Conservation (phyloP, 2,888 invertebrate genomes). For the Rotaria socialis region DNA sequence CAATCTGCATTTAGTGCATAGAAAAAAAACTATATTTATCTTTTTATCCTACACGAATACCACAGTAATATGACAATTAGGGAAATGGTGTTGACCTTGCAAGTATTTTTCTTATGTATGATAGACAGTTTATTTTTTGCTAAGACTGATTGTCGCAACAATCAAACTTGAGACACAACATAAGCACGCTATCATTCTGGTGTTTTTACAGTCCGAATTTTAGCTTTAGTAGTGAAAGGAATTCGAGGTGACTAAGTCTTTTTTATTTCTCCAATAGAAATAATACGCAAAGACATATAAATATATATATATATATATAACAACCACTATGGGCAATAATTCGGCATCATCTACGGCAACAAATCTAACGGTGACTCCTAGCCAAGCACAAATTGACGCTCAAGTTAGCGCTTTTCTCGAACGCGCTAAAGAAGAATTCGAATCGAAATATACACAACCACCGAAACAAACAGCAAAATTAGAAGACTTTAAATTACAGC, state of each 20-base stretch:
- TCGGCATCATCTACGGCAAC: background rate
- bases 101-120: background rate
- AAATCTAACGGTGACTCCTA: background rate
- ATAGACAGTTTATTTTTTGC: background rate
- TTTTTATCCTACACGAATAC: background rate
- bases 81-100: background rate
- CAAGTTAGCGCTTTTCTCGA: constrained; percentile 11
- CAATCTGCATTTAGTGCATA: background rate
- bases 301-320: too few species aligned
- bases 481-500: constrained; percentile 43
- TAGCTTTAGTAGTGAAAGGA: background rate
- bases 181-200: background rate
- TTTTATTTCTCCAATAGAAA: background rate
- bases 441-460: background rate
- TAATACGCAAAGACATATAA: background rate
- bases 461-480: constrained; percentile 35
- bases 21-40: background rate
- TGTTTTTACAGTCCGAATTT: background rate
- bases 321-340: background rate
- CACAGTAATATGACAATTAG: background rate
- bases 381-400: background rate
- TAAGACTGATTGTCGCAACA: background rate
- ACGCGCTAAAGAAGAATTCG: constrained; percentile 4
- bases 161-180: background rate
- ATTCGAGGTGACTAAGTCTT: background rate